Percentiles rank a stretch among this genome's conserved stretches.
phyloP scores from a whole-genome alignment of 2,888 invertebrate genomes.

The Onthophagus sagittarius region DNA sequence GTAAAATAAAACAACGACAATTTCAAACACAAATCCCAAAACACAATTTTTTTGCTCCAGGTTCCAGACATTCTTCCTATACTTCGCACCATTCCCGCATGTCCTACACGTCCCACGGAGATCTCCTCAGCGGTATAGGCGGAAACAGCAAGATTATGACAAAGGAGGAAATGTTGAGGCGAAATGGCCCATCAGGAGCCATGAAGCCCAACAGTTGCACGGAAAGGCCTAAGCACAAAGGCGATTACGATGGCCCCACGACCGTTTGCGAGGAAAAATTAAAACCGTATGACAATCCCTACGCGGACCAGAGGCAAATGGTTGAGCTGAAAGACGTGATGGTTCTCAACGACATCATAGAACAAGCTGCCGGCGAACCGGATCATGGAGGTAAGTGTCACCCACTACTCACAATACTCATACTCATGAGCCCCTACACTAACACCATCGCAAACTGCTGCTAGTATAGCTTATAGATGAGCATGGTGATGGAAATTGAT shows the following conservation, averaged over 20 bases:
- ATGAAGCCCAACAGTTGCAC: slow-evolving; percentile 51
- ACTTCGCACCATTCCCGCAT: slow-evolving; percentile 91
- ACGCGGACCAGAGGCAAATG: slow-evolving; percentile 4
- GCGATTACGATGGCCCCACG: slow-evolving; percentile 76
- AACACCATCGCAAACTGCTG: slow-evolving; percentile 50
- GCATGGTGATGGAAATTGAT: neutral
- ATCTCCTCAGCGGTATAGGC: slow-evolving; percentile 72
- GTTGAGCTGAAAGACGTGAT: slow-evolving; percentile 71
- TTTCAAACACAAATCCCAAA: neutral
- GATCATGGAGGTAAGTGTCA: slow-evolving; percentile 78
- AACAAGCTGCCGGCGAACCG: slow-evolving; percentile 87
- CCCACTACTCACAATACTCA: slow-evolving; percentile 10
- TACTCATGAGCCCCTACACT: slow-evolving; percentile 20
- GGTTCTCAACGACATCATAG: slow-evolving; percentile 95
- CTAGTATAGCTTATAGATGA: slow-evolving; percentile 1
- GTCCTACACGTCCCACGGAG: slow-evolving; percentile 92
- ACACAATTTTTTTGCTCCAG: slow-evolving; percentile 42
- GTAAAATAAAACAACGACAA: slow-evolving; percentile 45
- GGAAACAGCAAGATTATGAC: slow-evolving; percentile 64
- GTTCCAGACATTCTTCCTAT: slow-evolving; percentile 90
- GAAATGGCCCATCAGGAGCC: slow-evolving; percentile 54
- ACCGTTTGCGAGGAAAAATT: slow-evolving; percentile 77
- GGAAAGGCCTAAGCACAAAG: slow-evolving; percentile 63
- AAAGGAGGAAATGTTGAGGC: slow-evolving; percentile 78
- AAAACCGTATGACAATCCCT: slow-evolving; percentile 87